These are phyloP conservation scores for Machaerirhynchus nigripectus DNA, from an alignment of 2,113 vertebrate species.

Conservation along the genomic window DNA sequence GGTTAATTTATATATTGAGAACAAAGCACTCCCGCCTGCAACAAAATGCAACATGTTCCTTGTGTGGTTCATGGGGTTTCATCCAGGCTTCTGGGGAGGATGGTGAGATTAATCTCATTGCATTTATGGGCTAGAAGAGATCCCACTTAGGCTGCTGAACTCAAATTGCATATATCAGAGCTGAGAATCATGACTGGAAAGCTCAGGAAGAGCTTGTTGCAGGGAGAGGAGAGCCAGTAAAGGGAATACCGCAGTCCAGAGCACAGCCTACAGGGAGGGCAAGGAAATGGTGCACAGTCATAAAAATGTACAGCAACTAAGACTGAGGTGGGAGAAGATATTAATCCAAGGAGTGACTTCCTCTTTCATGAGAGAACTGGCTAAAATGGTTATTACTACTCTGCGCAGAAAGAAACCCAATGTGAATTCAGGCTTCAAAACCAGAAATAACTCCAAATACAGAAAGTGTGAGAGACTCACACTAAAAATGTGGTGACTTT, in stretches of 20 bases:
- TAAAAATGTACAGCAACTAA: neutral
- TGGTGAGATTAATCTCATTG: neutral
- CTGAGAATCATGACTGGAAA: neutral
- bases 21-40: neutral
- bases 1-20: neutral
- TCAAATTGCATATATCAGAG: neutral
- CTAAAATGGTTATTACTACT: neutral
- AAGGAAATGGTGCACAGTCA: neutral
- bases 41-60: neutral
- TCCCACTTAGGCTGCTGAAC: neutral
- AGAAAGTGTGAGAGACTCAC: neutral
- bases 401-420: neutral
- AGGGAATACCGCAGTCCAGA: neutral
- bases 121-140: neutral
- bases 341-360: neutral
- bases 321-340: neutral
- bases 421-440: neutral
- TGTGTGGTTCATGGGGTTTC: neutral
- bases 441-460: rapidly evolving
- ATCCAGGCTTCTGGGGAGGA: neutral
- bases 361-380: neutral
- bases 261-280: neutral
- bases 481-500: neutral
- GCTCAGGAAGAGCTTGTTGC: neutral
- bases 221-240: neutral